Evolutionary conservation across 2,888 invertebrate genomes (phyloP).

Genomic region (Fragum sueziense): DNA sequence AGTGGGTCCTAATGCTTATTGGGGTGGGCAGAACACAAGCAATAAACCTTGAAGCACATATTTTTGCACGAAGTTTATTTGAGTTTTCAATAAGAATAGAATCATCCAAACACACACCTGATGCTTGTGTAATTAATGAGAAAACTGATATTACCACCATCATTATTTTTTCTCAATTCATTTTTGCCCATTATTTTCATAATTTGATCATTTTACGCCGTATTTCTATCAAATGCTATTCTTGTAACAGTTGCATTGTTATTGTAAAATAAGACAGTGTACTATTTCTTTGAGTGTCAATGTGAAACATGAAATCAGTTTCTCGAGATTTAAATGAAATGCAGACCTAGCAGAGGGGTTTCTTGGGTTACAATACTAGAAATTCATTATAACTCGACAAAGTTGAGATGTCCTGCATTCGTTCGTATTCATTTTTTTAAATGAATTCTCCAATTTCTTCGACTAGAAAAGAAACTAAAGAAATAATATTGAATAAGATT

Average conservation of each 20-base stretch:
- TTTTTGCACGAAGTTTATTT: no score
- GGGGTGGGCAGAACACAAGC: no score
- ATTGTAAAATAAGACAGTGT: background rate
- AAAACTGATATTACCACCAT: background rate
- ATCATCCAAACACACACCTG: background rate
- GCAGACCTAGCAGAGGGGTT: background rate
- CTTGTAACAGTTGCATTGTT: background rate
- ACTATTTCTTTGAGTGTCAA: background rate
- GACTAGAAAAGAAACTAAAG: no score
- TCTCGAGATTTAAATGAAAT: background rate
- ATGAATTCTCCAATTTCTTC: no score
- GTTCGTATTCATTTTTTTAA: no score
- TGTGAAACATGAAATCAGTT: no score
- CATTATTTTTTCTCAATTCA: background rate
- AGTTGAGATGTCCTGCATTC: no score
- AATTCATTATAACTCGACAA: background rate
- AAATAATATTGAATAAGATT: no score
- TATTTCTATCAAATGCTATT: background rate
- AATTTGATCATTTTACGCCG: background rate
- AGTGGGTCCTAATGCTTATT: no score
- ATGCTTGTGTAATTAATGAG: background rate
- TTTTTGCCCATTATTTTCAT: background rate
- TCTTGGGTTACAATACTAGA: background rate
- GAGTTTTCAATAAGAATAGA: no score
- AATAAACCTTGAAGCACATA: no score